A percentile compares a stretch with the other conserved stretches of the same genome.
Conservation (phyloP, 2,888 invertebrate genomes). For the Agelastica alni region DNA sequence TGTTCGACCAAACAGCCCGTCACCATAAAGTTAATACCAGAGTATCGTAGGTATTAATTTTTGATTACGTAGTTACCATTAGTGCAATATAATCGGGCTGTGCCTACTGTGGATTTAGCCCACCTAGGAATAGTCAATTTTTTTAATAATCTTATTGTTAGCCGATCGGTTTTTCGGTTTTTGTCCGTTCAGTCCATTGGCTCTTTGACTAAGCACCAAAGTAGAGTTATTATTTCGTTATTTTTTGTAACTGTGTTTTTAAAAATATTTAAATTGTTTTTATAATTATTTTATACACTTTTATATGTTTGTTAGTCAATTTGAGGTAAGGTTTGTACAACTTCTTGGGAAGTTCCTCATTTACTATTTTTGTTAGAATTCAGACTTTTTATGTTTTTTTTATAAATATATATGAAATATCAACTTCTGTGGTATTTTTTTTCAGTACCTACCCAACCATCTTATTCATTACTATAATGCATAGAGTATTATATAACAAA, state of each 20-base stretch:
- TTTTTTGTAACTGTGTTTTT: slow-evolving; percentile 52
- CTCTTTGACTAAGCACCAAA: slow-evolving; percentile 56
- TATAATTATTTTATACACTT: slow-evolving; percentile 58
- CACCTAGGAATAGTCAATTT: slow-evolving; percentile 57
- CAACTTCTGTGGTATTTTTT: slow-evolving; percentile 35
- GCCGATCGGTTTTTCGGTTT: slow-evolving; percentile 52
- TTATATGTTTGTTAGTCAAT: slow-evolving; percentile 58
- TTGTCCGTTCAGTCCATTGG: slow-evolving; percentile 49
- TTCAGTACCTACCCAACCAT: not conserved
- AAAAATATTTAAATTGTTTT: slow-evolving; percentile 56
- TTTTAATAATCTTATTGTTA: slow-evolving; percentile 56
- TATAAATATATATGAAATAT: slow-evolving; percentile 57
- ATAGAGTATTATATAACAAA: not conserved
- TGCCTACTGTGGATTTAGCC: slow-evolving; percentile 46
- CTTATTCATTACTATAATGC: not conserved
- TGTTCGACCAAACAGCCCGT: slow-evolving; percentile 28
- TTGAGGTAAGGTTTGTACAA: slow-evolving; percentile 54
- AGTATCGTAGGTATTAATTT: slow-evolving; percentile 35
- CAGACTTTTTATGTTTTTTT: slow-evolving; percentile 59
- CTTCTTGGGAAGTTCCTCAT: slow-evolving; percentile 55
- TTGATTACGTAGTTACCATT: slow-evolving; percentile 54
- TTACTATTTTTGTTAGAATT: slow-evolving; percentile 58
- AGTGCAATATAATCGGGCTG: slow-evolving; percentile 57
- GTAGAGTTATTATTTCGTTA: slow-evolving; percentile 52
- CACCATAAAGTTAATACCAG: slow-evolving; percentile 37